Base-by-base conservation (phyloP, 1,140 invertebrate genomes). In the Zelostemma sp. region DNA sequence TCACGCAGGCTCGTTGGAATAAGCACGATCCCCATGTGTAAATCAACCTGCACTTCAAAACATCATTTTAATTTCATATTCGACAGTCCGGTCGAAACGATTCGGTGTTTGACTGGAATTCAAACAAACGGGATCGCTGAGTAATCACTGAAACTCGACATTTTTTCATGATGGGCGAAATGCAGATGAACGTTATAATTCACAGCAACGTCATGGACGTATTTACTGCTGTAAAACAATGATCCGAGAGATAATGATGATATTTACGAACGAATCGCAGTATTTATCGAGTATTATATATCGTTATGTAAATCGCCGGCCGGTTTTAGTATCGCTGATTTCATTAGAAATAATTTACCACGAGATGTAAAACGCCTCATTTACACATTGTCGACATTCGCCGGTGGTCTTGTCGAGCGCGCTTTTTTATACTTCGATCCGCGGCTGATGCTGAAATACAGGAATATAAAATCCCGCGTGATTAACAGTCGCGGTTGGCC, bases 401-500 rank as follows among this genome's bases (percentile, higher is more conserved):
- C 28, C 28, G 28, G 28, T 38, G 35, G 35, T 38, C 35, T 38
- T 38, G 35, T 38, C 11, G 3, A 1, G 9, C 35, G 28, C 5
- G 28, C 28, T 31, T 31, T n/a, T n/a, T n/a, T n/a, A n/a, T n/a
- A n/a, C n/a, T n/a, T n/a, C n/a, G n/a, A n/a, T n/a, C 17, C 18
- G 14, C 9, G 14, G 12, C 17, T 11, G 28, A 31, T 14, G 57
- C 28, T 56, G 53, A 57, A 57, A 57, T 61, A 65, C 28, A 31
- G 35, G 35, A 38, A 38, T 38, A 38, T 38, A 66, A 66, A 54
- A 70, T 65, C 57, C 21, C 51, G 50, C 56, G 28, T 31, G 28
- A 31, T 31, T 31, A 31, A 31, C 28, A 38, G 57, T 60, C 62
- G 55, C 68, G 43, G 50, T 46, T 8, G 12, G 21, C 21, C 21